These are phyloP conservation scores for Conus betulinus DNA, from an alignment of 1,140 invertebrate genomes.

Conservation along the genomic window DNA sequence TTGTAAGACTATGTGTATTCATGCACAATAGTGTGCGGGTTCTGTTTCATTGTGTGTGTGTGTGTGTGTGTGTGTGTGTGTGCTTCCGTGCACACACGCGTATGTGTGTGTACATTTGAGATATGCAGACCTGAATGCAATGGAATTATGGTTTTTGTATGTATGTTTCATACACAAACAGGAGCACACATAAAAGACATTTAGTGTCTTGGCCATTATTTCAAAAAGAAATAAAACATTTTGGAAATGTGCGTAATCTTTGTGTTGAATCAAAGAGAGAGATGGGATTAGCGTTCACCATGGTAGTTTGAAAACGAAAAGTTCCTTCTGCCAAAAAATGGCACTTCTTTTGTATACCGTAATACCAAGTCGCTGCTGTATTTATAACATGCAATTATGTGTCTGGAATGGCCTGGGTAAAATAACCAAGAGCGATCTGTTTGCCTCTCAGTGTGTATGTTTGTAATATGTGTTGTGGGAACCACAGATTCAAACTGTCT, in stretches of 20 bases:
- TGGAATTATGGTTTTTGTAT: background rate
- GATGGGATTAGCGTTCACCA: background rate
- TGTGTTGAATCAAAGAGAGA: background rate
- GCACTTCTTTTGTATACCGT: too few species aligned
- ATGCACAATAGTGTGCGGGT: background rate
- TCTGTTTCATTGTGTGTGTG: background rate
- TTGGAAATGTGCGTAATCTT: background rate
- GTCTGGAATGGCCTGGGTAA: too few species aligned
- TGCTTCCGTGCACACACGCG: background rate
- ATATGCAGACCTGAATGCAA: slow-evolving; percentile 2
- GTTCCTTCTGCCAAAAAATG: too few species aligned
- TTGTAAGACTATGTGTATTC: background rate
- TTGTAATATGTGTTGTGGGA: too few species aligned
- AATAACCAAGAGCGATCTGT: too few species aligned
- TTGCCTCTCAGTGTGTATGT: too few species aligned
- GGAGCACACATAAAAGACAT: background rate
- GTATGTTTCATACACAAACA: slow-evolving; percentile 1
- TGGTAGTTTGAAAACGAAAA: too few species aligned
- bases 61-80: background rate
- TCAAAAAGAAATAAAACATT: slow-evolving; percentile 14
- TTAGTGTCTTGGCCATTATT: slow-evolving; percentile 13
- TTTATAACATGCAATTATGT: too few species aligned
- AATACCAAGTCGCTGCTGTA: too few species aligned
- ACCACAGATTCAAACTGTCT: too few species aligned
- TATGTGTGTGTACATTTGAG: slow-evolving; percentile 1